These are phyloP conservation scores for Cheilosia grossa DNA, from an alignment of 2,888 invertebrate genomes.

Conservation along the genomic window DNA sequence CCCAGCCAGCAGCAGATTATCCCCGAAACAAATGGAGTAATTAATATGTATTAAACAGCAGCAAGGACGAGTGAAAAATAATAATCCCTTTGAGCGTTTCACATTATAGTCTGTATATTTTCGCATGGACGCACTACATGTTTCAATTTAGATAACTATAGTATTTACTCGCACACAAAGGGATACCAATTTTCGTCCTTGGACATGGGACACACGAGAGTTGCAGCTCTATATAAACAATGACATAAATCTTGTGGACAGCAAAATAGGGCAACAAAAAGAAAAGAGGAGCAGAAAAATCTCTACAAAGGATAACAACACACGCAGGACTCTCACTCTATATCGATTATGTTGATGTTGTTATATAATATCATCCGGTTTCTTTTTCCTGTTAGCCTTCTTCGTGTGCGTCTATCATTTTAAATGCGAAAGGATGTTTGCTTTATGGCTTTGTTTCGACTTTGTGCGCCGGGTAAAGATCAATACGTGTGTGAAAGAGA, in stretches of 20 bases:
- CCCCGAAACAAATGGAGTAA: conserved; percentile 51
- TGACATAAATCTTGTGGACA: conserved; percentile 62
- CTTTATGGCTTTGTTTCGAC: conserved; percentile 55
- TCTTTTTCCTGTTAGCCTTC: not conserved
- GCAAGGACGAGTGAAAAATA: conserved; percentile 37
- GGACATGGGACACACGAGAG: conserved; percentile 18
- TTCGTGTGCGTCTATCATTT: conserved; percentile 31
- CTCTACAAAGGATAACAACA: conserved; percentile 40
- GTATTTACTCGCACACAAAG: conserved; percentile 49
- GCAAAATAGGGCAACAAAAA: not conserved
- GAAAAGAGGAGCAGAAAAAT: not conserved
- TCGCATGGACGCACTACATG: not conserved
- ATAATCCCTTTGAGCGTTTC: conserved; percentile 54
- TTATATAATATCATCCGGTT: conserved; percentile 49
- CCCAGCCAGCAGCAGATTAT: conserved; percentile 19
- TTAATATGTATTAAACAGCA: conserved; percentile 20
- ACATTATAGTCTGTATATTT: conserved; percentile 15
- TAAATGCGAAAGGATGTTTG: conserved; percentile 63
- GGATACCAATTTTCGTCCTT: conserved; percentile 65
- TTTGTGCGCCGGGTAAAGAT: conserved; percentile 50
- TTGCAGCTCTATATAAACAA: conserved; percentile 45
- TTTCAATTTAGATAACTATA: conserved; percentile 32
- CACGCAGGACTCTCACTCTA: conserved; percentile 43
- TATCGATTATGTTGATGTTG: conserved; percentile 71
- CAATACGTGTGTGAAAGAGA: conserved; percentile 39